These are phyloP conservation scores for Colaptes auratus DNA, from an alignment of 2,113 vertebrate genomes.

Conservation along the genomic window DNA sequence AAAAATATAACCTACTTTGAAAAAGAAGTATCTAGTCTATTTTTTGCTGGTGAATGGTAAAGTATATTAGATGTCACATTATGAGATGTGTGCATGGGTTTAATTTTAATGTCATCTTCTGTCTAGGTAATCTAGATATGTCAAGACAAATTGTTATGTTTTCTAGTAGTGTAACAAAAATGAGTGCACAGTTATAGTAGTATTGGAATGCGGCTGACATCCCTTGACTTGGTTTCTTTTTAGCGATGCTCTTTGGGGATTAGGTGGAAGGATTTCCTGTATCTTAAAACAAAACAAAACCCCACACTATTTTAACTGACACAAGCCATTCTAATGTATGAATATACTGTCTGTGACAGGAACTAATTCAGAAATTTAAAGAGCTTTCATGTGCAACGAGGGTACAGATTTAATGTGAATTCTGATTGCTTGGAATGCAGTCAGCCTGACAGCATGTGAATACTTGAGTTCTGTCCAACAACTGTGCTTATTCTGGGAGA, in stretches of 20 bases:
- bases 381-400: background rate
- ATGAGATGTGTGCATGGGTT: background rate
- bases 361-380: conserved; percentile 19
- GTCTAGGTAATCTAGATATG: background rate
- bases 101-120: background rate
- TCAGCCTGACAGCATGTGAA: conserved; percentile 37
- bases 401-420: conserved; percentile 49
- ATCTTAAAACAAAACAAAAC: background rate
- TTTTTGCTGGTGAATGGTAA: background rate
- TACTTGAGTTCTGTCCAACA: conserved; percentile 52
- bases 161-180: background rate
- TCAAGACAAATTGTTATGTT: background rate
- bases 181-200: background rate
- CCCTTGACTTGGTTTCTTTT: background rate
- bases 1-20: background rate
- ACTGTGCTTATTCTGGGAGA: conserved; percentile 16
- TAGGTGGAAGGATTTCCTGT: background rate
- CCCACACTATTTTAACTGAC: background rate
- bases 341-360: background rate
- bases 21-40: fast-evolving
- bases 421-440: conserved; percentile 60
- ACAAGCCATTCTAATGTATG: background rate
- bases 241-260: background rate
- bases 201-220: background rate
- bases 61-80: background rate